These are phyloP conservation scores for Mungos mungo DNA, from an alignment of 2,113 vertebrate genomes.

Conservation along the genomic window DNA sequence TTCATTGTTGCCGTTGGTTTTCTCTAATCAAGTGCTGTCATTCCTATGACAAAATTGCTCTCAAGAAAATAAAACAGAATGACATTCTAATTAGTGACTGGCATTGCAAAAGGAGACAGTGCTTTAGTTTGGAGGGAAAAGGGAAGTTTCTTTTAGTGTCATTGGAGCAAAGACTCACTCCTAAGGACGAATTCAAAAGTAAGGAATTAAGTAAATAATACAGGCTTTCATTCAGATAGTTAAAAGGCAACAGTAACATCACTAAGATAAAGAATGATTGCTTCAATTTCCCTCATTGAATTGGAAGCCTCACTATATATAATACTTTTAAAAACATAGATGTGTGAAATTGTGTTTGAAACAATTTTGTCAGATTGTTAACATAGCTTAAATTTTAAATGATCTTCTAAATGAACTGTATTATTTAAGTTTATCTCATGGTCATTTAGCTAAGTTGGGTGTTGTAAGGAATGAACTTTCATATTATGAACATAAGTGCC, in stretches of 20 bases:
- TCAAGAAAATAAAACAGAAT: not conserved
- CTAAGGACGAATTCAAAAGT: not conserved
- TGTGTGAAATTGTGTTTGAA: not conserved
- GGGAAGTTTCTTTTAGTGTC: not conserved
- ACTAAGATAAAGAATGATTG: not conserved
- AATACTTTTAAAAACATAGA: not conserved
- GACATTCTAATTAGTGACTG: not conserved
- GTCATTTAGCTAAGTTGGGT: not conserved
- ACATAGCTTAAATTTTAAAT: not conserved
- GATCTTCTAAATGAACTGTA: not conserved
- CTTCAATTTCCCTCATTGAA: not conserved
- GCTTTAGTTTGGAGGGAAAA: not conserved
- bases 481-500: not conserved
- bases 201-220: not conserved
- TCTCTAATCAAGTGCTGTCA: not conserved
- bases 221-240: not conserved
- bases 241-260: not conserved
- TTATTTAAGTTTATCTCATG: not conserved
- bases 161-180: not conserved
- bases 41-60: not conserved
- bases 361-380: not conserved
- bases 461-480: not conserved
- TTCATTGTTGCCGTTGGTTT: not conserved
- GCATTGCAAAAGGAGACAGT: not conserved
- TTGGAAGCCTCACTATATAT: not conserved